Percentiles rank a stretch among this genome's conserved stretches.
phyloP scores from a whole-genome alignment of 2,888 invertebrate species.

The Sialis lutaria region DNA sequence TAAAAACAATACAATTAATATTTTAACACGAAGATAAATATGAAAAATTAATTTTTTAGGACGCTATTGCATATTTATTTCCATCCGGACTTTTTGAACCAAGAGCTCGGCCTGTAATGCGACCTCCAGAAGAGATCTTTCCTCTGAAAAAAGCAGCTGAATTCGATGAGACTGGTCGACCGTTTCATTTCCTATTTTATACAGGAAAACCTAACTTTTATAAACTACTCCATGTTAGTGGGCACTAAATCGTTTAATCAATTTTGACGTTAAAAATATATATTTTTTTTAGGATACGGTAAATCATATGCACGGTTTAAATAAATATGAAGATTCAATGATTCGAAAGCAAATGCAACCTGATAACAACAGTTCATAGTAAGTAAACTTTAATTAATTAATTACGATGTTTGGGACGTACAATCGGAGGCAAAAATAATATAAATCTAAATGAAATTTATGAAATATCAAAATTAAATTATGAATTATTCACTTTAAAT shows the following conservation, averaged over 20 bases:
- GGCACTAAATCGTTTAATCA: conserved; percentile 61
- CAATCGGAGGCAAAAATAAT: too few species aligned
- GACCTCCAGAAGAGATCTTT: conserved; percentile 74
- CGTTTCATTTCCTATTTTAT: conserved; percentile 82
- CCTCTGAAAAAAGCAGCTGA: conserved; percentile 71
- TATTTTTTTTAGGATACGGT: conserved; percentile 40
- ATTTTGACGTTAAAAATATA: conserved; percentile 51
- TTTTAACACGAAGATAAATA: not conserved
- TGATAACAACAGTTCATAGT: conserved; percentile 40
- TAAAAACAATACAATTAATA: conserved; percentile 23
- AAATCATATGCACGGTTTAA: conserved; percentile 43
- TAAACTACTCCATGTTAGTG: conserved; percentile 60
- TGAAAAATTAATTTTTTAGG: conserved; percentile 31
- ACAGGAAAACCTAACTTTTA: conserved; percentile 78
- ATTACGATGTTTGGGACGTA: too few species aligned
- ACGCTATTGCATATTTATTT: conserved; percentile 83
- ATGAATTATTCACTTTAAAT: too few species aligned
- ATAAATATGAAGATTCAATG: conserved; percentile 54
- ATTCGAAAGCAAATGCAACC: conserved; percentile 39
- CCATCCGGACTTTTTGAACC: conserved; percentile 84
- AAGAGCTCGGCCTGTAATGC: conserved; percentile 77
- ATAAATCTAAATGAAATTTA: too few species aligned
- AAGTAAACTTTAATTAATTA: conserved; percentile 16
- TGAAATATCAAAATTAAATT: too few species aligned
- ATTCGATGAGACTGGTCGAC: conserved; percentile 81